These are phyloP conservation scores for Plutella xylostella DNA, from an alignment of 2,888 invertebrate genomes.

Conservation along the genomic window DNA sequence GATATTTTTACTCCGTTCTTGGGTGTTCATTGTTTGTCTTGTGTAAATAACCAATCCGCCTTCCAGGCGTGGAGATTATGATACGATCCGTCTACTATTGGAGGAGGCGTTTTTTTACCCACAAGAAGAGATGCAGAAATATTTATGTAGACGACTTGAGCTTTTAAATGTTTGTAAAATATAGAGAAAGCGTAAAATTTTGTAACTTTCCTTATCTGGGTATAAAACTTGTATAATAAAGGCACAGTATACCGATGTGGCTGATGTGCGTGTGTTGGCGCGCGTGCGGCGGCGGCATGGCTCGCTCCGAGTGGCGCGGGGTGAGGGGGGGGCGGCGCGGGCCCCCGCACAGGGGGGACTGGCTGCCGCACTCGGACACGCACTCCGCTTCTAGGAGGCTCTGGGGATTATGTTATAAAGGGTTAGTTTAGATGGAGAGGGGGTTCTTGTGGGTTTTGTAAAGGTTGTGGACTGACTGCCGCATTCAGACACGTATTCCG, in stretches of 20 bases:
- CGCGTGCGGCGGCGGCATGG: slow-evolving; percentile 73
- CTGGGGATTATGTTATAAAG: not conserved
- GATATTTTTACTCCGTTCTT: not conserved
- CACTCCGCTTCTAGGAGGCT: slow-evolving; percentile 85
- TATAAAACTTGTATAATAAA: too few relatives aligned
- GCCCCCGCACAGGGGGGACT: slow-evolving; percentile 73
- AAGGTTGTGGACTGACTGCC: slow-evolving; percentile 85
- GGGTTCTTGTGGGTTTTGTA: too few relatives aligned
- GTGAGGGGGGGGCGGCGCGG: slow-evolving; percentile 80
- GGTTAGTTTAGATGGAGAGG: not conserved
- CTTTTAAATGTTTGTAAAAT: too few relatives aligned
- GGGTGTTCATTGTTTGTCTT: not conserved
- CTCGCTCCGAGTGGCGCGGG: slow-evolving; percentile 86
- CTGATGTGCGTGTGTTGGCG: slow-evolving; percentile 73
- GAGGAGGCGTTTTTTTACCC: too few relatives aligned
- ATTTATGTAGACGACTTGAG: too few relatives aligned
- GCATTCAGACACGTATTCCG: slow-evolving; percentile 81
- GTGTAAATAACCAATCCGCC: too few relatives aligned
- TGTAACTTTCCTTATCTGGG: too few relatives aligned
- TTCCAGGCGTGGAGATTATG: too few relatives aligned
- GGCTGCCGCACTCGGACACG: slow-evolving; percentile 80
- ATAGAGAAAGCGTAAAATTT: not conserved
- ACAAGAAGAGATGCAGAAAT: too few relatives aligned
- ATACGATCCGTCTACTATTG: too few relatives aligned
- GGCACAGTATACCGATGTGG: slow-evolving; percentile 72